A percentile compares a stretch with the other conserved stretches of the same genome.
phyloP scores from a whole-genome alignment of 2,797 vertebrate species.

The Kryptolebias ocellatus region DNA sequence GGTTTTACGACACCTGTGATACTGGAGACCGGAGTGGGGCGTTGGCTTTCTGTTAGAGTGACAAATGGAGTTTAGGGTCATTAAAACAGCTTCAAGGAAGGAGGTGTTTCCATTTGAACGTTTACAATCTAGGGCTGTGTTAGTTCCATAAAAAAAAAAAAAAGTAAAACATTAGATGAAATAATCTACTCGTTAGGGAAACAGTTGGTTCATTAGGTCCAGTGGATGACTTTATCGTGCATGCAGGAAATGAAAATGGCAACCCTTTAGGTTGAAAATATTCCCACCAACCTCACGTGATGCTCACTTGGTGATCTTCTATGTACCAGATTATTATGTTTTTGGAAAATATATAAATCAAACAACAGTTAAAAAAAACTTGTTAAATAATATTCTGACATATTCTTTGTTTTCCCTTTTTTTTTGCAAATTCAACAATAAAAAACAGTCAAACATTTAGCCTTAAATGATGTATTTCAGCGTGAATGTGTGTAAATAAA shows the following conservation, averaged over 20 bases:
- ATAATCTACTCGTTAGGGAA: background rate
- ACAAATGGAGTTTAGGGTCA: conserved; percentile 60
- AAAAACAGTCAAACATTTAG: background rate
- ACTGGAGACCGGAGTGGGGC: conserved; percentile 48
- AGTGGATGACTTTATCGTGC: background rate
- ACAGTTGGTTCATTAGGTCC: background rate
- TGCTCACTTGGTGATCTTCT: background rate
- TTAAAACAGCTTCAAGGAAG: background rate
- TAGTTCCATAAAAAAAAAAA: conserved; percentile 2
- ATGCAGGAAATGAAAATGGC: background rate
- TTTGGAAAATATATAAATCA: conserved; percentile 6
- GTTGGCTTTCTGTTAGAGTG: conserved; percentile 73
- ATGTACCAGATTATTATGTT: conserved; percentile 1
- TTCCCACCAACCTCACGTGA: conserved; percentile 5
- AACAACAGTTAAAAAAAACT: background rate
- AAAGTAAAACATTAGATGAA: background rate
- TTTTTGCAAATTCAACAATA: background rate
- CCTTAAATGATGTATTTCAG: background rate
- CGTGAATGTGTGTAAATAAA: background rate
- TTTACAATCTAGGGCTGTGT: background rate
- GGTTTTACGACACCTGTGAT: conserved; percentile 72
- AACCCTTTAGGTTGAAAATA: background rate
- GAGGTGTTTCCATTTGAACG: conserved; percentile 1
- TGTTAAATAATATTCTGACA: background rate
- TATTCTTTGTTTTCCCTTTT: background rate